phyloP scores from a whole-genome alignment of 1,140 invertebrate species.

The Drosophila bocki region DNA sequence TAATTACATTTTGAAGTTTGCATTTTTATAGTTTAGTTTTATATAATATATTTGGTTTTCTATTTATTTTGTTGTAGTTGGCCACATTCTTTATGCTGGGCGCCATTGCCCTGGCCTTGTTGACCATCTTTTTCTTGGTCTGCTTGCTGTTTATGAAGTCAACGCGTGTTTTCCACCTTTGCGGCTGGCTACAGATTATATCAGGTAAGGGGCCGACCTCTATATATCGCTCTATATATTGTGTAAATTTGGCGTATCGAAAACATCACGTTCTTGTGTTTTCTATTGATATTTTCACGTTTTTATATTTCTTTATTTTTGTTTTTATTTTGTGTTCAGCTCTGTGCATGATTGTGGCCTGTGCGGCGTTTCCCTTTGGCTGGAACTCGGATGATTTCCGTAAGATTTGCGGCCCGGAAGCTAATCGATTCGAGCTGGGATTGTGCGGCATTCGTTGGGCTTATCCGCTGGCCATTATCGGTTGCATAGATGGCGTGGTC shows the following conservation, averaged over 20 bases:
- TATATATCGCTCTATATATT: neutral
- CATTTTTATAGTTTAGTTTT: neutral
- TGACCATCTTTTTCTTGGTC: slow-evolving; percentile 95
- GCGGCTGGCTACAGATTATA: slow-evolving; percentile 96
- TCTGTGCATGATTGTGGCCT: slow-evolving; percentile 92
- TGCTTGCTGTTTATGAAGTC: slow-evolving; percentile 97
- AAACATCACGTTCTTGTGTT: slow-evolving; percentile 55
- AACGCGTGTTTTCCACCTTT: slow-evolving; percentile 96
- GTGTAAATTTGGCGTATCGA: slow-evolving; percentile 3
- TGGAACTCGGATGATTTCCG: slow-evolving; percentile 94
- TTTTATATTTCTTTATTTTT: slow-evolving; percentile 16
- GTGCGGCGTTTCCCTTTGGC: slow-evolving; percentile 96
- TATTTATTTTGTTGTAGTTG: slow-evolving; percentile 86
- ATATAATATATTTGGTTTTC: neutral
- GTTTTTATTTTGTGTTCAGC: slow-evolving; percentile 87
- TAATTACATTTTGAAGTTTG: neutral
- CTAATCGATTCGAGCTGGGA: slow-evolving; percentile 91
- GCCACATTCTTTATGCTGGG: slow-evolving; percentile 95
- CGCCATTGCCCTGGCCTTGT: slow-evolving; percentile 92
- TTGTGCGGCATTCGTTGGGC: slow-evolving; percentile 97
- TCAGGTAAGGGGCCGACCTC: slow-evolving; percentile 89
- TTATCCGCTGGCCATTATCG: slow-evolving; percentile 96
- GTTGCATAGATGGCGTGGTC: slow-evolving; percentile 95
- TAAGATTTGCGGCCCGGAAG: slow-evolving; percentile 93
- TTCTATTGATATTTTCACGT: slow-evolving; percentile 18